These are phyloP conservation scores for Drosophila demipolita DNA, from an alignment of 2,888 invertebrate species.

Conservation along the genomic window DNA sequence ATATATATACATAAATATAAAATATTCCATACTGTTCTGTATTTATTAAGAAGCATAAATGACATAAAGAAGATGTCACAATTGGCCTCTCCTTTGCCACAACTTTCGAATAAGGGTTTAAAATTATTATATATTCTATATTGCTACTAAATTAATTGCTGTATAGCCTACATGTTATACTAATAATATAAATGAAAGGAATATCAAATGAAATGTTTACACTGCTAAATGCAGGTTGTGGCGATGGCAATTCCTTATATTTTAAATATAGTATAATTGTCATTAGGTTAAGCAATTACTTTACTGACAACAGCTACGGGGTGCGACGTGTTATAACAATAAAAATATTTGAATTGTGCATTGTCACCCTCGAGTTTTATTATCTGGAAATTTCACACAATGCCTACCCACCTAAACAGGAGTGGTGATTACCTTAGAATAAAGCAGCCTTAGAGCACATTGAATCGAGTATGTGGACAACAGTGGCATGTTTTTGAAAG, in stretches of 20 bases:
- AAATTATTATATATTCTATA: neutral
- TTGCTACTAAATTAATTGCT: neutral
- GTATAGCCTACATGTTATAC: neutral
- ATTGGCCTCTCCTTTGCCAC: neutral
- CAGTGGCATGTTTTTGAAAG: constrained; percentile 79
- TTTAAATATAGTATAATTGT: constrained; percentile 78
- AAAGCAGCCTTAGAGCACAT: constrained; percentile 60
- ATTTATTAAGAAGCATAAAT: neutral
- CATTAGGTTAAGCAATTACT: constrained; percentile 81
- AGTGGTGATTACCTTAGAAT: constrained; percentile 74
- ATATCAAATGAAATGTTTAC: constrained; percentile 9
- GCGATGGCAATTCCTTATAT: constrained; percentile 66
- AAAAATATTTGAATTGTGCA: constrained; percentile 79
- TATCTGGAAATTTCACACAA: constrained; percentile 62
- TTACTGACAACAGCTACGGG: constrained; percentile 64
- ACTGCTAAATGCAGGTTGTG: constrained; percentile 33
- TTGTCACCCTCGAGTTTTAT: constrained; percentile 77
- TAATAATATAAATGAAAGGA: neutral
- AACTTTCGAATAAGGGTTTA: neutral
- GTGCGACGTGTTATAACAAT: constrained; percentile 81
- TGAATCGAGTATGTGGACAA: constrained; percentile 50
- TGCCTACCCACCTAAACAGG: constrained; percentile 65
- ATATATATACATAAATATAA: neutral
- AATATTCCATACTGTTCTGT: neutral
- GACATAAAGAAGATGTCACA: neutral